Evolutionary conservation across 2,113 vertebrate species (phyloP).

Genomic region (Centropus unirufus): DNA sequence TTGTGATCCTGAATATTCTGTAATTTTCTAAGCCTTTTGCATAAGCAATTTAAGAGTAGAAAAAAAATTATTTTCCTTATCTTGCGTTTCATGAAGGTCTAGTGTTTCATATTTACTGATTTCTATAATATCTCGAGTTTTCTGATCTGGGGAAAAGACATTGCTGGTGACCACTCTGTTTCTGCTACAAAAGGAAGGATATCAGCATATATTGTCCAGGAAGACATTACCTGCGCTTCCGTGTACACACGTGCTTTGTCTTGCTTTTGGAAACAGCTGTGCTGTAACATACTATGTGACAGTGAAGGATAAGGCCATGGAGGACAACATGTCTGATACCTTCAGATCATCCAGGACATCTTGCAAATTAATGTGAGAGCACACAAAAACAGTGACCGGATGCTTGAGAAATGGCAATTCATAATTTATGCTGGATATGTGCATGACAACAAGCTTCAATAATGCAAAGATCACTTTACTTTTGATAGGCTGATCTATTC

Average conservation of each 20-base stretch:
- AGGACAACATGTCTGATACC: background rate
- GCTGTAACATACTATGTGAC: background rate
- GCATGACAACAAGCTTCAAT: background rate
- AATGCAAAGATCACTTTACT: background rate
- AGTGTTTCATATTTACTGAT: background rate
- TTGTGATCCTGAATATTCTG: background rate
- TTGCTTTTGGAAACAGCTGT: background rate
- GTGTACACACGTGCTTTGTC: accelerated
- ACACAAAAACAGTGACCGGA: background rate
- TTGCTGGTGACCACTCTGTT: background rate
- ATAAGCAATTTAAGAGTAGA: background rate
- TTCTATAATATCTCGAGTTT: background rate
- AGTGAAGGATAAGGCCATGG: background rate
- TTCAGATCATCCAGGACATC: background rate
- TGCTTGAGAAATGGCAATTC: background rate
- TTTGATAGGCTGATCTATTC: background rate
- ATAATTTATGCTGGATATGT: background rate
- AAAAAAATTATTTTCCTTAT: background rate
- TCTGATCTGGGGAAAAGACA: background rate
- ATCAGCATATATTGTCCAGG: background rate
- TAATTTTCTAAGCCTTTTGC: background rate
- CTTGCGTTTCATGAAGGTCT: background rate
- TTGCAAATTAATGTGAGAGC: background rate
- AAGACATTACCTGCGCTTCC: background rate
- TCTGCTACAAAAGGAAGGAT: background rate